phyloP scores from a whole-genome alignment of 2,797 vertebrate species.

The Coranthus polyacanthus region DNA sequence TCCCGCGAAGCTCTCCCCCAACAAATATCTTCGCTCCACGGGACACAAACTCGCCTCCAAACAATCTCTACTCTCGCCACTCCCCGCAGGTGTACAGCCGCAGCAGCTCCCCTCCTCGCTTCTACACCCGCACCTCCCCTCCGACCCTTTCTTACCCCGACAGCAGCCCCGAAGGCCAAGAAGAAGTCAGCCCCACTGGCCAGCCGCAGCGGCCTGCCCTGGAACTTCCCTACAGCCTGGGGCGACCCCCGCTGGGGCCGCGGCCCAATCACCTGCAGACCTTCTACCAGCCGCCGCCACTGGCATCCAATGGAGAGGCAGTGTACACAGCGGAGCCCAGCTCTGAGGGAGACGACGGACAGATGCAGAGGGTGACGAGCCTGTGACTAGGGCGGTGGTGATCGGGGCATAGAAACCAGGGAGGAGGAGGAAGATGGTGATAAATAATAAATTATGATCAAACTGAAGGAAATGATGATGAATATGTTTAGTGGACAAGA shows the following conservation, averaged over 20 bases:
- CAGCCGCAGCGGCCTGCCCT: slow-evolving; percentile 76
- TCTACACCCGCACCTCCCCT: slow-evolving; percentile 79
- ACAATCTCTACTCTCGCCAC: slow-evolving; percentile 79
- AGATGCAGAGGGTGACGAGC: slow-evolving; percentile 97
- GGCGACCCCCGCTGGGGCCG: slow-evolving; percentile 89
- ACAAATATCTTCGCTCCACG: slow-evolving; percentile 88
- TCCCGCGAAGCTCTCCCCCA: slow-evolving; percentile 88
- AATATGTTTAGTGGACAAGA: slow-evolving; percentile 30
- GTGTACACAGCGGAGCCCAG: slow-evolving; percentile 88
- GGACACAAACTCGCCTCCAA: slow-evolving; percentile 82
- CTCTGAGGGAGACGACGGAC: slow-evolving; percentile 91
- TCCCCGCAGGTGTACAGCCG: slow-evolving; percentile 82
- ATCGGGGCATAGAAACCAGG: slow-evolving; percentile 84
- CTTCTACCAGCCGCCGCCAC: slow-evolving; percentile 91
- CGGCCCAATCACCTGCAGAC: slow-evolving; percentile 91
- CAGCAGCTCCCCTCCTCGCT: slow-evolving; percentile 83
- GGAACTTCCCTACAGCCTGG: slow-evolving; percentile 92
- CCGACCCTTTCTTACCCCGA: slow-evolving; percentile 89
- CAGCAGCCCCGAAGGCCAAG: slow-evolving; percentile 91
- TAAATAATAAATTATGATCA: slow-evolving; percentile 22
- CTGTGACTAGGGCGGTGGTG: slow-evolving; percentile 94
- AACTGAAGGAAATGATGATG: slow-evolving; percentile 37
- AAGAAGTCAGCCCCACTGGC: slow-evolving; percentile 83
- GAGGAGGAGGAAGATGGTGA: slow-evolving; percentile 66
- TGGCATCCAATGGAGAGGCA: slow-evolving; percentile 88